Evolutionary conservation across 2,888 invertebrate genomes (phyloP).

Genomic region (Erebia aethiops): DNA sequence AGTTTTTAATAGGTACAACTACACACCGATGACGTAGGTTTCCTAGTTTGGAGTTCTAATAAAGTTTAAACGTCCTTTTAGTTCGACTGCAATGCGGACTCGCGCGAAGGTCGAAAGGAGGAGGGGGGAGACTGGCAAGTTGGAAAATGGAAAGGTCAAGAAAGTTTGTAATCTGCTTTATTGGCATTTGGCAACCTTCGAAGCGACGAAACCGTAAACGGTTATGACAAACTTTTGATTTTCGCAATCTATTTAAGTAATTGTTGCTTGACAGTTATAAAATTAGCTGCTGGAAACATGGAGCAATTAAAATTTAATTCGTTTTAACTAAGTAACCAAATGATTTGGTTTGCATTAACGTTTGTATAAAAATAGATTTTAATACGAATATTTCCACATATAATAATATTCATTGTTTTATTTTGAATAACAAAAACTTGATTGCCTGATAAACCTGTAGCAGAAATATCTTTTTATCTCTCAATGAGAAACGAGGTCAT

Average conservation of each 20-base stretch:
- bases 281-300: not conserved
- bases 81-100: constrained; percentile 77
- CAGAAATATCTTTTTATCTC: constrained; percentile 39
- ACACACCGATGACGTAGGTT: constrained; percentile 24
- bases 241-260: constrained; percentile 26
- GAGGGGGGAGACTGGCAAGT: constrained; percentile 61
- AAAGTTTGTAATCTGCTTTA: constrained; percentile 65
- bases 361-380: not conserved
- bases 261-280: constrained; percentile 20
- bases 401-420: not conserved
- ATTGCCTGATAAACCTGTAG: constrained; percentile 5
- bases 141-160: constrained; percentile 67
- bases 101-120: constrained; percentile 53
- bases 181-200: constrained; percentile 57
- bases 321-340: not conserved
- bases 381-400: not conserved
- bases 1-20: not conserved
- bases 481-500: constrained; percentile 40
- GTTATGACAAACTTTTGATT: constrained; percentile 29
- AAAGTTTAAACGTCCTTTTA: constrained; percentile 62
- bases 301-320: not conserved
- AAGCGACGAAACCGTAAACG: constrained; percentile 28
- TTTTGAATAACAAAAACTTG: constrained; percentile 6
- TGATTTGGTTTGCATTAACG: not conserved
- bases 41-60: constrained; percentile 39